A percentile compares a stretch with the other conserved stretches of the same genome.
Evolutionary conservation across 64 coral and sea anemone genomes (phyloP).

Genomic region (Astreopora myriophthalma): DNA sequence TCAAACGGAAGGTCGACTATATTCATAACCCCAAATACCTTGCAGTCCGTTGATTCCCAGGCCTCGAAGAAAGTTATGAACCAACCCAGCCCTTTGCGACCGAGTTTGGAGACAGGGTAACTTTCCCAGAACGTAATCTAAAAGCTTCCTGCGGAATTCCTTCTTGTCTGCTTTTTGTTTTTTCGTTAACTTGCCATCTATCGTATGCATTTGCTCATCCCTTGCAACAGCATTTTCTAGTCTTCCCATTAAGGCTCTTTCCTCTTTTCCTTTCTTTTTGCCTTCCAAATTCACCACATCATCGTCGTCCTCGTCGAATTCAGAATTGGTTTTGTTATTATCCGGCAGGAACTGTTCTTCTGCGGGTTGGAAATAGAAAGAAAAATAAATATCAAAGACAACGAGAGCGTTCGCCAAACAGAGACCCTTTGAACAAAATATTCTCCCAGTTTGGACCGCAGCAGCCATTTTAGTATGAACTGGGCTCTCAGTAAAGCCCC

Average conservation of each 20-base stretch:
- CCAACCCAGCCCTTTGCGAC: conserved; percentile 44
- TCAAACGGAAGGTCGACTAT: too few relatives aligned
- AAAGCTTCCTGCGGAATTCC: conserved; percentile 1
- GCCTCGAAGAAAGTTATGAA: conserved; percentile 75
- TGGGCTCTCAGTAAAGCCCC: too few relatives aligned
- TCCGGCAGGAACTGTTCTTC: background rate
- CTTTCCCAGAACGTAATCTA: conserved; percentile 35
- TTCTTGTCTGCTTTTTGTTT: conserved; percentile 37
- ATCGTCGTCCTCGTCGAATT: background rate
- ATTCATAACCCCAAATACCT: background rate
- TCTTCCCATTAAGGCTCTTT: conserved; percentile 19
- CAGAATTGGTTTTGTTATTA: background rate
- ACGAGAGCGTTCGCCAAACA: background rate
- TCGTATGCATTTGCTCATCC: conserved; percentile 13
- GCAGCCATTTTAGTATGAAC: conserved; percentile 47
- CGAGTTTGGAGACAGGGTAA: conserved; percentile 24
- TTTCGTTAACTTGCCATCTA: background rate
- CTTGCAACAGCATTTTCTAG: conserved; percentile 19
- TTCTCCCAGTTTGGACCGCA: conserved; percentile 58
- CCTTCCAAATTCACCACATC: background rate
- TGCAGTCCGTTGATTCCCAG: background rate
- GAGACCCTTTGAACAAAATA: conserved; percentile 60
- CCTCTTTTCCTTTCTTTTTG: background rate
- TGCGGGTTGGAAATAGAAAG: background rate
- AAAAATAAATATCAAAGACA: background rate